A percentile compares a stretch with the other conserved stretches of the same genome.
Evolutionary conservation across 2,888 invertebrate species (phyloP).

Genomic region (Lasioglossum marginatum): DNA sequence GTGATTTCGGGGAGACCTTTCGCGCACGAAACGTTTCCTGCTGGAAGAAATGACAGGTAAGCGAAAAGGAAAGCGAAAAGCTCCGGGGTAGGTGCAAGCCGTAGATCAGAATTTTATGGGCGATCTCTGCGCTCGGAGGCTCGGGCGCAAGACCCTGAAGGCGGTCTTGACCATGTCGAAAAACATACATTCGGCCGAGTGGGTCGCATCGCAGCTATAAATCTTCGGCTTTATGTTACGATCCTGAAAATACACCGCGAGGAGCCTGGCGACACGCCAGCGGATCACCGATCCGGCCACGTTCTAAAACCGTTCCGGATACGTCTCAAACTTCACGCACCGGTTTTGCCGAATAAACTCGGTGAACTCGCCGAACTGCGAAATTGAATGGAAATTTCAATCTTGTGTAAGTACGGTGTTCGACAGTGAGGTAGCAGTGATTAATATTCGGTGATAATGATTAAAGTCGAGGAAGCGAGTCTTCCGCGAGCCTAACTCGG

Average conservation of each 20-base stretch:
- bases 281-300: conserved; percentile 15
- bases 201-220: conserved; percentile 69
- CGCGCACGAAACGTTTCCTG: conserved; percentile 17
- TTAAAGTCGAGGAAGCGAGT: no score
- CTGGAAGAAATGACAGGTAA: conserved; percentile 44
- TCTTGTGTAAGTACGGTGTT: no score
- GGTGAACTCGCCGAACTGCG: neutral
- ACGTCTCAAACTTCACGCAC: neutral
- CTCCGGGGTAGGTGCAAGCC: conserved; percentile 48
- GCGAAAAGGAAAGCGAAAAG: conserved; percentile 32
- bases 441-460: no score
- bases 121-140: conserved; percentile 61
- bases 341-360: neutral
- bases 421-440: no score
- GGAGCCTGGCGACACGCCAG: conserved; percentile 72
- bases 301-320: conserved; percentile 16
- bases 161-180: conserved; percentile 63
- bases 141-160: conserved; percentile 41
- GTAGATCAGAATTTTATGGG: conserved; percentile 71
- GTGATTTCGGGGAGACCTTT: conserved; percentile 13
- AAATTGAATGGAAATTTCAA: neutral
- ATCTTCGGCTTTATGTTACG: conserved; percentile 77
- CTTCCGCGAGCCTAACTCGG: no score
- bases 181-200: conserved; percentile 70
- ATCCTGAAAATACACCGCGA: conserved; percentile 74